Percentiles rank a stretch among this genome's conserved stretches.
These are phyloP conservation scores for Crypturellus undulatus DNA, from an alignment of 2,113 vertebrate species.

Conservation along the genomic window DNA sequence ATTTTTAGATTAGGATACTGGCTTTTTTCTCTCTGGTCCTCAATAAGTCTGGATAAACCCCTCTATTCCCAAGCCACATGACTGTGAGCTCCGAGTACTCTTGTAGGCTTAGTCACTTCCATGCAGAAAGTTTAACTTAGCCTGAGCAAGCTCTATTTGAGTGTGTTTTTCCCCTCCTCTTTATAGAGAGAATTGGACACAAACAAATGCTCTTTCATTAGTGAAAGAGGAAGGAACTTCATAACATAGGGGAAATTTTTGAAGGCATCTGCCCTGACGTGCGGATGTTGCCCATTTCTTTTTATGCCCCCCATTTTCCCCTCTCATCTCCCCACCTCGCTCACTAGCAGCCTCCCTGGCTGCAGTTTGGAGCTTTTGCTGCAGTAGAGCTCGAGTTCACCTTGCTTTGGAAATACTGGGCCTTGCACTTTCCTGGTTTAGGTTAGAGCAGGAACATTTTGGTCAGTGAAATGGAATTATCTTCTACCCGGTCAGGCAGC, in stretches of 20 bases:
- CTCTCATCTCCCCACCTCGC: not conserved
- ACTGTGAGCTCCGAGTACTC: not conserved
- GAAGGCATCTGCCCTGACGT: not conserved
- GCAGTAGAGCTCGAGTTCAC: not conserved
- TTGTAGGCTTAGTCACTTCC: not conserved
- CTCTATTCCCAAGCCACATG: not conserved
- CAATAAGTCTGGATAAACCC: not conserved
- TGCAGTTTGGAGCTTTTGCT: not conserved
- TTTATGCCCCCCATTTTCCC: not conserved
- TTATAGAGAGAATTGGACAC: not conserved
- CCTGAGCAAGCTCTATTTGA: not conserved
- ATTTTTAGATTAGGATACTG: not conserved
- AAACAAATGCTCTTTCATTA: not conserved
- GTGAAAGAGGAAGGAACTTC: constrained; percentile 63
- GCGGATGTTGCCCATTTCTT: not conserved
- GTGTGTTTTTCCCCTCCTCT: not conserved
- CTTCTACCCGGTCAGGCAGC: not conserved
- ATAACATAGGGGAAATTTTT: not conserved
- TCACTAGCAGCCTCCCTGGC: not conserved
- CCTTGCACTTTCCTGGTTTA: not conserved
- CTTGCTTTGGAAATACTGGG: not conserved
- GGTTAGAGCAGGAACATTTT: not conserved
- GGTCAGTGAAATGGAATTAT: not conserved
- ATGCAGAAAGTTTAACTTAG: not conserved
- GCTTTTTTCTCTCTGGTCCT: not conserved